These are phyloP conservation scores for Pectinophora gossypiella DNA, from an alignment of 1,140 invertebrate genomes.

Conservation along the genomic window DNA sequence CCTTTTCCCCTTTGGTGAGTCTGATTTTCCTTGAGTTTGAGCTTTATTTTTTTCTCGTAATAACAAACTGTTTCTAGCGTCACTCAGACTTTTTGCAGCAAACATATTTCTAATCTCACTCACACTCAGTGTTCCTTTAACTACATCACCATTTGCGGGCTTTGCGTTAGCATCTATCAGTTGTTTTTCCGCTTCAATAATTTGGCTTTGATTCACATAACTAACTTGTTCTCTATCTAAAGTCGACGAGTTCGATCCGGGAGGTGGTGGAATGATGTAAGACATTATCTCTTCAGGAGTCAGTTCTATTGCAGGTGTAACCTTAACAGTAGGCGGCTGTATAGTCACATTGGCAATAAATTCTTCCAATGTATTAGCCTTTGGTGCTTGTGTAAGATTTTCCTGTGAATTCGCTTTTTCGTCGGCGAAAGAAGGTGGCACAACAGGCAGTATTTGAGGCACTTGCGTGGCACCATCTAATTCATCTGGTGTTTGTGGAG, in stretches of 20 bases:
- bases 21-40: conserved; percentile 49
- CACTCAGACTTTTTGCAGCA: conserved; percentile 65
- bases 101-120: conserved; percentile 75
- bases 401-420: conserved; percentile 47
- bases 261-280: conserved; percentile 88
- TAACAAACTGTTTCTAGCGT: conserved; percentile 70
- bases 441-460: conserved; percentile 79
- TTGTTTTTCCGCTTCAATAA: conserved; percentile 39
- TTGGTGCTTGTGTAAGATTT: conserved; percentile 23
- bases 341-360: conserved; percentile 90
- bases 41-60: conserved; percentile 67
- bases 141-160: conserved; percentile 60
- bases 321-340: conserved; percentile 83
- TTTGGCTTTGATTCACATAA: conserved; percentile 59
- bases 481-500: conserved; percentile 88
- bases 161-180: conserved; percentile 34
- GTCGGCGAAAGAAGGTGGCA: conserved; percentile 85
- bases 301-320: conserved; percentile 81
- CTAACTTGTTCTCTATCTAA: conserved; percentile 56
- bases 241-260: conserved; percentile 69
- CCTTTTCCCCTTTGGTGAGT: conserved; percentile 66
- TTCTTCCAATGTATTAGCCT: conserved; percentile 78
- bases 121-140: conserved; percentile 68
- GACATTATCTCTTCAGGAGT: conserved; percentile 87
- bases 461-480: conserved; percentile 79